Evolutionary conservation across 2,797 vertebrate genomes (phyloP).

Genomic region (Bovichtus variegatus): DNA sequence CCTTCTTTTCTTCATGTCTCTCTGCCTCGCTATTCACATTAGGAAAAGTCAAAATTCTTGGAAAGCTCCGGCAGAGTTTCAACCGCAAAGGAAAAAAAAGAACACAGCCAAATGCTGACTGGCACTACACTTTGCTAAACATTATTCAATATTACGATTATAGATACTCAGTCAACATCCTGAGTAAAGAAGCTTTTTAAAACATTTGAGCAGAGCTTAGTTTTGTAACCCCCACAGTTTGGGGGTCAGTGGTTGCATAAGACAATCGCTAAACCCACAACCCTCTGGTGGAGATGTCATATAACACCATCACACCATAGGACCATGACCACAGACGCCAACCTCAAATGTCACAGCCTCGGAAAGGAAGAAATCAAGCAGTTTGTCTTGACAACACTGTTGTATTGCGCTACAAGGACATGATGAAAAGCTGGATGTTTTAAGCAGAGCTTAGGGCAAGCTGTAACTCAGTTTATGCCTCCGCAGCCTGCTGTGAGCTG

Average conservation of each 20-base stretch:
- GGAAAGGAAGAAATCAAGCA: slow-evolving; percentile 27
- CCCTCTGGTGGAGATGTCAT: slow-evolving; percentile 39
- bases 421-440: slow-evolving; percentile 33
- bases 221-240: slow-evolving; percentile 28
- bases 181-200: slow-evolving; percentile 45
- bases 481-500: slow-evolving; percentile 28
- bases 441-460: neutral
- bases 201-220: slow-evolving; percentile 46
- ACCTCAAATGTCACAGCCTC: slow-evolving; percentile 54
- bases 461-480: slow-evolving; percentile 29
- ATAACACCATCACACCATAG: slow-evolving; percentile 40
- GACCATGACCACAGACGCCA: slow-evolving; percentile 43
- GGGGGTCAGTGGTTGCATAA: slow-evolving; percentile 49
- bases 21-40: neutral
- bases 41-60: slow-evolving; percentile 35
- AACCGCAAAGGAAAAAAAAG: slow-evolving; percentile 35
- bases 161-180: slow-evolving; percentile 52
- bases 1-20: slow-evolving; percentile 24
- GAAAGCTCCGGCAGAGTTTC: slow-evolving; percentile 39
- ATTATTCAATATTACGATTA: slow-evolving; percentile 50
- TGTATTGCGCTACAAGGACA: slow-evolving; percentile 34
- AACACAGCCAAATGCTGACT: slow-evolving; percentile 50
- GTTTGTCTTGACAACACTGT: slow-evolving; percentile 39
- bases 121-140: slow-evolving; percentile 50
- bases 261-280: slow-evolving; percentile 63